A percentile compares a stretch with the other conserved stretches of the same genome.
Evolutionary conservation across 2,888 invertebrate species (phyloP).

Genomic region (Cryptus armator): DNA sequence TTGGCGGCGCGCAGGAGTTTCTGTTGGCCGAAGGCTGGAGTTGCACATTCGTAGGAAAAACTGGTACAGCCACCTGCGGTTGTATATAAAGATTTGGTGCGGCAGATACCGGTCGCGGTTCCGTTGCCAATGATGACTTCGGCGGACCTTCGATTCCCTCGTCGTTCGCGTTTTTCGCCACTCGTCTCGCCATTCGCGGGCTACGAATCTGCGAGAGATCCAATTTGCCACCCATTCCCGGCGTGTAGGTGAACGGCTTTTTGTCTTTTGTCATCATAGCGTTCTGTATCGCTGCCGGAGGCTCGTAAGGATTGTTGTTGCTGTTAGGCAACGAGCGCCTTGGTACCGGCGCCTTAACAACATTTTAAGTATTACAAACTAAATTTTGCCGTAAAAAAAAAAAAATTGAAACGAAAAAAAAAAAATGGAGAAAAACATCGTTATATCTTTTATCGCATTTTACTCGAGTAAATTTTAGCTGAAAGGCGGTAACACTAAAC

Average conservation of each 20-base stretch:
- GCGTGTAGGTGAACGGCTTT: conserved; percentile 98
- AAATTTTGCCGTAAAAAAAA: neutral
- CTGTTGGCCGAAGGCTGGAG: conserved; percentile 76
- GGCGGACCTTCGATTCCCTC: conserved; percentile 89
- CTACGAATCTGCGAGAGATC: conserved; percentile 96
- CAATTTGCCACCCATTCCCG: conserved; percentile 91
- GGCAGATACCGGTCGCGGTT: conserved; percentile 76
- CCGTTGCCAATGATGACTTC: conserved; percentile 86
- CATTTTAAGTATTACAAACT: neutral
- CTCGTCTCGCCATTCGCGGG: conserved; percentile 94
- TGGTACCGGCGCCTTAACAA: conserved; percentile 59
- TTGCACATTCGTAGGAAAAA: conserved; percentile 86
- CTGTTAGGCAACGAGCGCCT: conserved; percentile 73
- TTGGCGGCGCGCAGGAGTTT: conserved; percentile 63
- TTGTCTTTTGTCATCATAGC: conserved; percentile 98
- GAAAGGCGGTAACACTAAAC: neutral
- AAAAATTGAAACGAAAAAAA: neutral
- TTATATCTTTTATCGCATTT: neutral
- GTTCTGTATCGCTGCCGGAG: conserved; percentile 95
- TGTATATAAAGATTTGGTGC: conserved; percentile 86
- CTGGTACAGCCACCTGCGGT: conserved; percentile 89
- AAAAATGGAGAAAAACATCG: neutral
- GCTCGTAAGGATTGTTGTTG: conserved; percentile 86
- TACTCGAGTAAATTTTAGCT: neutral
- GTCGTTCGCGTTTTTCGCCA: conserved; percentile 89